Percentiles rank a stretch among this genome's conserved stretches.
These are phyloP conservation scores for Gobionotothen gibberifrons DNA, from an alignment of 2,797 vertebrate genomes.

Conservation along the genomic window DNA sequence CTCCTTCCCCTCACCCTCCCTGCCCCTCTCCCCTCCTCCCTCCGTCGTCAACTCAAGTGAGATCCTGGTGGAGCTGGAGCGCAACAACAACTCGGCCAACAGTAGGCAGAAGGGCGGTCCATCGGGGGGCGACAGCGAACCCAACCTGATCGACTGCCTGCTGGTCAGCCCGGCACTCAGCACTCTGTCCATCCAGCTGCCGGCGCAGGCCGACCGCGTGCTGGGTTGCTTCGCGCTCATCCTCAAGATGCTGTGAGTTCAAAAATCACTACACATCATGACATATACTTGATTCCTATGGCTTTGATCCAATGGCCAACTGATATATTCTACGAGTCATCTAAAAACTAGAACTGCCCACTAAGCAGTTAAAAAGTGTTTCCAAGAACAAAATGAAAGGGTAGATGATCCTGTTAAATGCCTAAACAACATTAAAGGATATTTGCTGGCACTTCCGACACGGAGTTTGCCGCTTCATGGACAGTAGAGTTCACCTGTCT, in stretches of 20 bases:
- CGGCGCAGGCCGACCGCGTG: slow-evolving; percentile 95
- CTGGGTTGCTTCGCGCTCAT: slow-evolving; percentile 98
- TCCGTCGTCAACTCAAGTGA: slow-evolving; percentile 94
- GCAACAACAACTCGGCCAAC: slow-evolving; percentile 93
- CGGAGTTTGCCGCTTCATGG: neutral
- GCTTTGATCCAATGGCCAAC: no score
- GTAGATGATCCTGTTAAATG: no score
- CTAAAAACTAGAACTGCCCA: no score
- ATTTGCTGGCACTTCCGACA: no score
- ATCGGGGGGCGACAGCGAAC: slow-evolving; percentile 91
- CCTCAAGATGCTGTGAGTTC: slow-evolving; percentile 98
- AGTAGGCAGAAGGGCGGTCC: slow-evolving; percentile 87
- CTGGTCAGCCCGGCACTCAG: slow-evolving; percentile 96
- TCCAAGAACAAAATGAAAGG: no score
- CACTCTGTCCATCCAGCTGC: slow-evolving; percentile 97
- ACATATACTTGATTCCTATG: no score
- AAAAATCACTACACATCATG: neutral
- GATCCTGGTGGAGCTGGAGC: slow-evolving; percentile 96
- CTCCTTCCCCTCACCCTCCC: slow-evolving; percentile 51
- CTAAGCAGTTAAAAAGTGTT: no score
- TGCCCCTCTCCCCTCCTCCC: slow-evolving; percentile 80
- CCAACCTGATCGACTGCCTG: slow-evolving; percentile 98
- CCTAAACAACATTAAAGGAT: no score
- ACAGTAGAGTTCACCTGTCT: neutral
- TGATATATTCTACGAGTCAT: no score